phyloP scores from a whole-genome alignment of 2,797 vertebrate genomes.

The Spea hammondii region DNA sequence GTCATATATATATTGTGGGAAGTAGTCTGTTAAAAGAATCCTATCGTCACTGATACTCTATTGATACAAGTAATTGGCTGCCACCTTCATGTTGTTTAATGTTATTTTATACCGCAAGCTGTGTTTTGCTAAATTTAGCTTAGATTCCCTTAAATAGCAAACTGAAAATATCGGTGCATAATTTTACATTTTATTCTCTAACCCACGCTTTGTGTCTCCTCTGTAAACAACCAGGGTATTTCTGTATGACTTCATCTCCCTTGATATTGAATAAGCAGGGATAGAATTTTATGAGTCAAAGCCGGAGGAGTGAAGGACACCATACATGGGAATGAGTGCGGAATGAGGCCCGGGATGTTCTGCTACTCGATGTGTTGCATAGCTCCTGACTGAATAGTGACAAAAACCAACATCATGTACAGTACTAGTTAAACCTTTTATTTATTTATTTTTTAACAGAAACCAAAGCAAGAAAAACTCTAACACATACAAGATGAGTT shows the following conservation, averaged over 20 bases:
- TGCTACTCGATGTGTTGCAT: slow-evolving; percentile 42
- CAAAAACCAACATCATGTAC: slow-evolving; percentile 8
- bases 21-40: no score
- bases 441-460: slow-evolving; percentile 28
- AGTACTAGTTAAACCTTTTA: slow-evolving; percentile 34
- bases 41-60: no score
- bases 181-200: neutral
- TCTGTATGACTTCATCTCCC: slow-evolving; percentile 37
- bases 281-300: slow-evolving; percentile 32
- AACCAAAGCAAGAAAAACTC: slow-evolving; percentile 23
- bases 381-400: slow-evolving; percentile 44
- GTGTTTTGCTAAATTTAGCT: neutral
- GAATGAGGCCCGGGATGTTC: slow-evolving; percentile 36
- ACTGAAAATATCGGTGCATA: slow-evolving; percentile 1
- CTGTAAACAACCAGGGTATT: slow-evolving; percentile 12
- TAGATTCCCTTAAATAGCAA: neutral
- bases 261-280: slow-evolving; percentile 33
- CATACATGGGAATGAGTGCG: slow-evolving; percentile 46
- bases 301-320: slow-evolving; percentile 25
- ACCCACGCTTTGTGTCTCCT: slow-evolving; percentile 1
- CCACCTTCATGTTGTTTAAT: no score
- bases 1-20: no score
- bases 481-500: slow-evolving; percentile 35
- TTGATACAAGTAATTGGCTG: no score
- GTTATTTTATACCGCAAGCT: no score